phyloP scores from a whole-genome alignment of 2,113 vertebrate species.

The Cercocebus atys region DNA sequence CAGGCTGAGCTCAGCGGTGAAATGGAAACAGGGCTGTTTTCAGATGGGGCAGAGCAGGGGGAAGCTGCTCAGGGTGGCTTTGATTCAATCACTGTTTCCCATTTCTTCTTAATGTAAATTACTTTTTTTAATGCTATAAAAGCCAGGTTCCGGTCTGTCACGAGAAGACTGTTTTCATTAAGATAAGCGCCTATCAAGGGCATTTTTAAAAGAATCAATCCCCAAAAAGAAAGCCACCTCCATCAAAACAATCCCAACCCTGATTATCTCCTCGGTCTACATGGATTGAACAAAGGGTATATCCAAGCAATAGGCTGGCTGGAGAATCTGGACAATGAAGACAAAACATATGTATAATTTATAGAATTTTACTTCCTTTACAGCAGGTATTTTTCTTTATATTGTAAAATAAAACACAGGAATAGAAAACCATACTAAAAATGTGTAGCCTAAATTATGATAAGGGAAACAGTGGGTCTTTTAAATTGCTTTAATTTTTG shows the following conservation, averaged over 20 bases:
- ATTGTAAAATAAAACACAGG: not conserved
- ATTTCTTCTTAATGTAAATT: slow-evolving; percentile 48
- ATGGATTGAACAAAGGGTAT: not conserved
- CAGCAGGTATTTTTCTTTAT: not conserved
- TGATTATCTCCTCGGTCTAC: not conserved
- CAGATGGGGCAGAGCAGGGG: not conserved
- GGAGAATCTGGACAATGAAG: not conserved
- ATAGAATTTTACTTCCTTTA: not conserved
- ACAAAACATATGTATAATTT: not conserved
- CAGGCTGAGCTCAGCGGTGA: slow-evolving; percentile 58
- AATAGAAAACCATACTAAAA: not conserved
- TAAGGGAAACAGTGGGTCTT: not conserved
- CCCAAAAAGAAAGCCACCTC: not conserved
- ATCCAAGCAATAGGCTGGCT: not conserved
- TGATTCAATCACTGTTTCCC: slow-evolving; percentile 58
- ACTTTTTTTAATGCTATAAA: slow-evolving; percentile 8
- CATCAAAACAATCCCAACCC: not conserved
- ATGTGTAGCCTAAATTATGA: not conserved
- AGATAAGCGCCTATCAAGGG: slow-evolving; percentile 31
- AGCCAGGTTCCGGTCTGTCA: slow-evolving; percentile 62
- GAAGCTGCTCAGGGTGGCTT: not conserved
- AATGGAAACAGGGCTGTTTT: slow-evolving; percentile 67
- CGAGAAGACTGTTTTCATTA: slow-evolving; percentile 58
- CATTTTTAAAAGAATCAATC: slow-evolving; percentile 7
- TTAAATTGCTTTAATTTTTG: not conserved